Conservation (phyloP, 1,140 invertebrate species). For the Heterodera carotae region DNA sequence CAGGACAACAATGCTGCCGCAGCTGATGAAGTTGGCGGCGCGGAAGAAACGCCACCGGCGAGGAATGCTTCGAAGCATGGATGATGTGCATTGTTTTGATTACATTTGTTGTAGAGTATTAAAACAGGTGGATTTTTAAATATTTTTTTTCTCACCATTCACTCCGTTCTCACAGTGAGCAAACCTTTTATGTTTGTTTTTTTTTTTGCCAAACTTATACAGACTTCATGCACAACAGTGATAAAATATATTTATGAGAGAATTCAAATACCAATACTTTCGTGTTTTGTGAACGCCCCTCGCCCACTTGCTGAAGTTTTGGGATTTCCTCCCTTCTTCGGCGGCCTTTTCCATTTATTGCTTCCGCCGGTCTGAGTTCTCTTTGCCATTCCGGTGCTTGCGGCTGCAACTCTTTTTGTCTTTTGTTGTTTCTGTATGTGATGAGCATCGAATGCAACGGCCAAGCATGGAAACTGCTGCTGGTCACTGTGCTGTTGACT, state of each 20-base stretch:
- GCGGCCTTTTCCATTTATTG: neutral
- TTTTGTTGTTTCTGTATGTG: neutral
- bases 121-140: no score
- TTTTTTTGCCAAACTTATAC: neutral
- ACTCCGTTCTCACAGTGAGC: neutral
- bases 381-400: neutral
- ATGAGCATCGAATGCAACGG: neutral
- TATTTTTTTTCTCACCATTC: no score
- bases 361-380: neutral
- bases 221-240: neutral
- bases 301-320: no score
- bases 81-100: neutral
- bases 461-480: neutral
- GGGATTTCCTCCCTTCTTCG: no score
- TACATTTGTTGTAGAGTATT: no score
- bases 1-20: no score
- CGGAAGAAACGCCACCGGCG: slow-evolving; percentile 21
- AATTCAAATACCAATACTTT: neutral
- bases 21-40: slow-evolving; percentile 12
- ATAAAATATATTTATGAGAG: no score
- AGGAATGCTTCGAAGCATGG: slow-evolving; percentile 12
- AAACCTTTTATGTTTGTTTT: neutral
- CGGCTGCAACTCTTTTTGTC: neutral
- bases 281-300: neutral
- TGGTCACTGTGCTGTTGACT: neutral